Base-by-base conservation (phyloP, 2,797 vertebrate species). In the Microchirus variegatus region DNA sequence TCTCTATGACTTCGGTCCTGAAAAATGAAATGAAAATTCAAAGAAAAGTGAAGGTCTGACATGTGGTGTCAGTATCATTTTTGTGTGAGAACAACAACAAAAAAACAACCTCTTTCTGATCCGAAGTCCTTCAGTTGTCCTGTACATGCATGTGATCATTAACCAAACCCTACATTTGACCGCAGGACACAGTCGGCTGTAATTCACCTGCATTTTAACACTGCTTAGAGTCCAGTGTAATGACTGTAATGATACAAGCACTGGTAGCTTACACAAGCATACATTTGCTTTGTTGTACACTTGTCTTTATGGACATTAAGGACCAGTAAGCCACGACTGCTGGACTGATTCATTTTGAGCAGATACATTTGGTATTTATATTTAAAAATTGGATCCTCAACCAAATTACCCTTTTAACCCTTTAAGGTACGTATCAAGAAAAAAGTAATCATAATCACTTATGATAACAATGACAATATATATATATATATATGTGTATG, bases 91-190 rank as follows among this genome's bases (percentile, higher is more conserved):
- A n/a, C n/a, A n/a, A n/a, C n/a, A n/a, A n/a, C n/a, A n/a, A n/a
- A n/a, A n/a, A n/a, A n/a, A 48, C 51, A 67, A 49, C 50, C 50
- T 67, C 55, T 13, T 13, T 0, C 3, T 49, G 52, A 31, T 12
- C 63, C 48, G 43, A 75, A 47, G 31, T 75, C 80, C 82, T 82
- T 88, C 81, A 72, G 58, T 31, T 31, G 22, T 22, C 22, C 22
- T 22, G 22, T n/a, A n/a, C n/a, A 5, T 4, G 2, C 31, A 31
- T 31, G 31, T 31, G 31, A 31, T 31, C 7, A 8, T 31, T 31
- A 31, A 31, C 31, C 4, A 7, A 31, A 31, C 22, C n/a, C n/a
- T n/a, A n/a, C n/a, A n/a, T n/a, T n/a, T n/a, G n/a, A n/a, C n/a
- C n/a, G n/a, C 19, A 11, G 10, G n/a, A n/a, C 11, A 13, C 45